phyloP scores from a whole-genome alignment of 2,797 vertebrate genomes.

The Danio aesculapii region DNA sequence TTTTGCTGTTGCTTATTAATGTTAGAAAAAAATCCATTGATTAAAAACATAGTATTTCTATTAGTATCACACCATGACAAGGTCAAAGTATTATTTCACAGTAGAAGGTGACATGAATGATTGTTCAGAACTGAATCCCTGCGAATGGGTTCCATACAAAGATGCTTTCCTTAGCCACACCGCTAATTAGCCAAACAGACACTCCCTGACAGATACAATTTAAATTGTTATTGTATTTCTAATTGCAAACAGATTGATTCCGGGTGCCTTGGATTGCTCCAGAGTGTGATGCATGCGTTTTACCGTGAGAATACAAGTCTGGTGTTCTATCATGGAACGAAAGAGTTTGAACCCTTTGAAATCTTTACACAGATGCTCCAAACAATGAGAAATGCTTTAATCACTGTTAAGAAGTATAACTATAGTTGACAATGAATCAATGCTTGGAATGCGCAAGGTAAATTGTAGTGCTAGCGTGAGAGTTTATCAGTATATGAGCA shows the following conservation, averaged over 20 bases:
- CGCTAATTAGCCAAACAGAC: background rate
- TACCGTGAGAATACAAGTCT: background rate
- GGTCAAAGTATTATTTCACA: background rate
- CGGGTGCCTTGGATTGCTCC: background rate
- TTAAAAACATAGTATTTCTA: background rate
- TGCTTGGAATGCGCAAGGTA: background rate
- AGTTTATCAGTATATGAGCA: slow-evolving; percentile 8
- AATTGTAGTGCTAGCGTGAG: background rate
- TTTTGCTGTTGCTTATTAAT: background rate
- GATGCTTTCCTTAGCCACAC: background rate
- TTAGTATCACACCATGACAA: background rate
- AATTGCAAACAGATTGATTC: slow-evolving; percentile 15
- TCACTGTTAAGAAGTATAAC: slow-evolving; percentile 1
- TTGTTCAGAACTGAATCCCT: background rate
- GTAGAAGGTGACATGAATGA: background rate
- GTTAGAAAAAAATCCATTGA: no score
- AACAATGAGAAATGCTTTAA: slow-evolving; percentile 36
- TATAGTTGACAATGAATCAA: background rate
- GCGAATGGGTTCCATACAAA: background rate
- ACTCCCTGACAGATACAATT: background rate
- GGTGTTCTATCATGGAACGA: background rate
- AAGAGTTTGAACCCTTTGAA: background rate
- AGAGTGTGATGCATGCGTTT: slow-evolving; percentile 16
- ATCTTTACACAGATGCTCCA: slow-evolving; percentile 28
- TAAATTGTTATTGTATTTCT: background rate